These are phyloP conservation scores for Cryptotis parvus DNA, from an alignment of 2,113 vertebrate genomes.

Conservation along the genomic window DNA sequence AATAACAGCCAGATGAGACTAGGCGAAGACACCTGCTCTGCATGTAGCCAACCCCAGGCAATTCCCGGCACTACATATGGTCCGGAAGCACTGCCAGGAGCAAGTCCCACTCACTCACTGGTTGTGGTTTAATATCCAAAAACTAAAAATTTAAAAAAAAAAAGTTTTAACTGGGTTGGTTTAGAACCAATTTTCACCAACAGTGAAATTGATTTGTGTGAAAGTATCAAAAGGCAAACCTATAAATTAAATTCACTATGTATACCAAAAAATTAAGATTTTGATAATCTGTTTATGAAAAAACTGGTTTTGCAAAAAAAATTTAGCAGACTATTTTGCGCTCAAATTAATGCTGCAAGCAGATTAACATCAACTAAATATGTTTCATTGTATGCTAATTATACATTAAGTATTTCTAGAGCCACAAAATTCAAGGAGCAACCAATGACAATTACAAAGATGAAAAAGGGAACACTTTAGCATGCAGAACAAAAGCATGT, in stretches of 20 bases:
- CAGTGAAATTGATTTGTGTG: constrained; percentile 1
- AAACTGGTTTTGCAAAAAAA: constrained; percentile 48
- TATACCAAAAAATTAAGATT: constrained; percentile 60
- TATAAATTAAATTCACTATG: constrained; percentile 41
- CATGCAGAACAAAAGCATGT: neutral
- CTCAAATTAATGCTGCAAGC: neutral
- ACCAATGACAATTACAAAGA: neutral
- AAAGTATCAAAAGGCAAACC: constrained; percentile 41
- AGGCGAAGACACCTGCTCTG: no score
- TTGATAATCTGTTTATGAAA: constrained; percentile 61
- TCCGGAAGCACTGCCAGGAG: no score
- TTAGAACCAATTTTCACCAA: constrained; percentile 47
- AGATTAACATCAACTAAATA: constrained; percentile 1
- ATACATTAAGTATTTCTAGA: constrained; percentile 31
- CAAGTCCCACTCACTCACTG: no score
- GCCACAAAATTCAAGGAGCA: constrained; percentile 26
- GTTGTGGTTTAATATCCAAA: no score
- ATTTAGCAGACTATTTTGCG: neutral
- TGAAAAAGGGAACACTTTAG: constrained; percentile 4
- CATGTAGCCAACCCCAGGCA: no score
- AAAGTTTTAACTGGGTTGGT: neutral
- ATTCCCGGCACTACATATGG: no score
- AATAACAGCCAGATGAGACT: neutral
- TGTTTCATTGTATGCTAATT: constrained; percentile 20
- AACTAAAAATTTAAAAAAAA: no score